phyloP scores from a whole-genome alignment of 1,140 invertebrate genomes.

The Achroia grisella region DNA sequence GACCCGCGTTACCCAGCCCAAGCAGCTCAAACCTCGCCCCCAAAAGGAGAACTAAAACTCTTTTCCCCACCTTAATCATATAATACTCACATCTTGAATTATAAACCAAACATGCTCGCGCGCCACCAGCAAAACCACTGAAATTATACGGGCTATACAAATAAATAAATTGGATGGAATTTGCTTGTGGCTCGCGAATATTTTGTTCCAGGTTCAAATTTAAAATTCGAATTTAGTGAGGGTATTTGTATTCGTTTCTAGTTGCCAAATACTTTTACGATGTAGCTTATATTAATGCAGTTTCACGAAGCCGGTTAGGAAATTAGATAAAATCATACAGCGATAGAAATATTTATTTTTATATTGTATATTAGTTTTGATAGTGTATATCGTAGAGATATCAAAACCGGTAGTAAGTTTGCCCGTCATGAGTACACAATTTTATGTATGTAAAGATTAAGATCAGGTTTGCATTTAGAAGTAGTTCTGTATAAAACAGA shows the following conservation, averaged over 20 bases:
- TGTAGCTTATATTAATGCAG: slow-evolving; percentile 45
- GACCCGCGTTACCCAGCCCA: slow-evolving; percentile 67
- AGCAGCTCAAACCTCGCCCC: slow-evolving; percentile 74
- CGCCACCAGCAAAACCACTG: slow-evolving; percentile 23
- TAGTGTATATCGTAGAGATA: slow-evolving; percentile 26
- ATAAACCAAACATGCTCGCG: slow-evolving; percentile 32
- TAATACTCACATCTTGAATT: slow-evolving; percentile 61
- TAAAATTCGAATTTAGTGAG: slow-evolving; percentile 42
- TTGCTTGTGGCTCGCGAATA: slow-evolving; percentile 45
- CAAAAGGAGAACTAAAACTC: slow-evolving; percentile 63
- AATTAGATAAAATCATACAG: slow-evolving; percentile 51
- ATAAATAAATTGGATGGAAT: slow-evolving; percentile 13
- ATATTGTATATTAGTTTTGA: slow-evolving; percentile 47
- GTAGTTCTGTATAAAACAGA: slow-evolving; percentile 23
- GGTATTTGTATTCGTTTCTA: slow-evolving; percentile 62
- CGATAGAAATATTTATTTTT: slow-evolving; percentile 62
- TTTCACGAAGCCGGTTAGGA: slow-evolving; percentile 52
- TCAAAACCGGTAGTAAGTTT: slow-evolving; percentile 13
- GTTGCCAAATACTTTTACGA: slow-evolving; percentile 66
- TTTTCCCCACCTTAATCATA: slow-evolving; percentile 40
- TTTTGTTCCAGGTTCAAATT: slow-evolving; percentile 49
- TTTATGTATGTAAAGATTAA: slow-evolving; percentile 9
- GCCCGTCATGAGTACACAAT: slow-evolving; percentile 9
- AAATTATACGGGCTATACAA: slow-evolving; percentile 13
- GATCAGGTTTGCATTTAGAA: slow-evolving; percentile 54